A percentile compares a stretch with the other conserved stretches of the same genome.
Conservation (phyloP, 2,888 invertebrate species). For the Patella caerulea region DNA sequence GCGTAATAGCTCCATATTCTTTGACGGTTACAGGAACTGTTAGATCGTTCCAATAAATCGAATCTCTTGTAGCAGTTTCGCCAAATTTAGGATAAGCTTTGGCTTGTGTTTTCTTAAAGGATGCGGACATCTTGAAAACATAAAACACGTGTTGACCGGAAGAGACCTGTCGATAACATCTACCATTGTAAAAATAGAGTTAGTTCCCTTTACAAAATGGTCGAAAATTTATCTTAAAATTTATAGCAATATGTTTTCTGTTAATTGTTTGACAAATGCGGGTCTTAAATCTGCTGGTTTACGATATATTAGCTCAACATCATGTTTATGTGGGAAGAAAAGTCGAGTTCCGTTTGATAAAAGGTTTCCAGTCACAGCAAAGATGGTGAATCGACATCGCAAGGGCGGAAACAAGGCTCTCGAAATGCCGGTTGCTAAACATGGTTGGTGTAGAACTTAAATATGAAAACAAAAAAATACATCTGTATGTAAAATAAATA, state of each 20-base stretch:
- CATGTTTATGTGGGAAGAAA: conserved; percentile 28
- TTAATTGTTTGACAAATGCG: no score
- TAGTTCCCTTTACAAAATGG: no score
- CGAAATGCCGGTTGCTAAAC: conserved; percentile 35
- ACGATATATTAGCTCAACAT: conserved; percentile 25
- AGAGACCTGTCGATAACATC: no score
- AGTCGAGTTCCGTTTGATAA: conserved; percentile 44
- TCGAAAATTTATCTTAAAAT: no score
- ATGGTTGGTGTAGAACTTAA: conserved; percentile 30
- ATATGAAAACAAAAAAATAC: no score
- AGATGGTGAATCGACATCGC: conserved; percentile 38
- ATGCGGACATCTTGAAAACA: conserved; percentile 70
- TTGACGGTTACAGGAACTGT: conserved; percentile 88
- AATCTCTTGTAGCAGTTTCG: conserved; percentile 82
- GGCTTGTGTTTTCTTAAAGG: conserved; percentile 79
- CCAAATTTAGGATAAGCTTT: conserved; percentile 80
- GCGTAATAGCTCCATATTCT: conserved; percentile 93
- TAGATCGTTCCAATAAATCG: conserved; percentile 89
- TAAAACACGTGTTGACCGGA: no score
- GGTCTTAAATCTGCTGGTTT: no score
- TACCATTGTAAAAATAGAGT: no score
- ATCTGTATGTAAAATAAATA: no score
- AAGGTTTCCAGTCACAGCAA: conserved; percentile 45
- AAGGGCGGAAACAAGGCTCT: conserved; percentile 44
- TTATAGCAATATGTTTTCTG: no score